Conservation (phyloP, 2,113 vertebrate species). For the Scomber colias region DNA sequence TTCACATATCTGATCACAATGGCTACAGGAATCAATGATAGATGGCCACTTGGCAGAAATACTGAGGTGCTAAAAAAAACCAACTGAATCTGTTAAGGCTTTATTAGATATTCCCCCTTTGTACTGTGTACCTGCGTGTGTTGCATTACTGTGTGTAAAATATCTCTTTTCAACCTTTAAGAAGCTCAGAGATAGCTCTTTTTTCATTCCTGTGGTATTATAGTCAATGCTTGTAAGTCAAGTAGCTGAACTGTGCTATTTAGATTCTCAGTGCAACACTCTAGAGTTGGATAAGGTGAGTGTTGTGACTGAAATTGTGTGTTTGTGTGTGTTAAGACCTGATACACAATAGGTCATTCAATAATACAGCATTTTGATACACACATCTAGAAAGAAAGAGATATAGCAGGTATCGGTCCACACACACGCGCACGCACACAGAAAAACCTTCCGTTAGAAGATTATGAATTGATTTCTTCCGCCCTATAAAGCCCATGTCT, state of each 20-base stretch:
- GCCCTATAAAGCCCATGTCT: constrained; percentile 77
- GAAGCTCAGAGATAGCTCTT: constrained; percentile 54
- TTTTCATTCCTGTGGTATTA: constrained; percentile 42
- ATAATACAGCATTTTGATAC: constrained; percentile 66
- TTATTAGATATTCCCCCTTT: constrained; percentile 62
- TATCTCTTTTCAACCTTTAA: constrained; percentile 50
- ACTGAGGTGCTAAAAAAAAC: constrained; percentile 53
- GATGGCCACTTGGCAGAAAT: constrained; percentile 78
- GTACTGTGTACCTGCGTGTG: constrained; percentile 47
- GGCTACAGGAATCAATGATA: constrained; percentile 81
- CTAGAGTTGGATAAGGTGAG: constrained; percentile 55
- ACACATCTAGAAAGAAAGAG: constrained; percentile 68
- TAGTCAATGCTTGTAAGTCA: constrained; percentile 36
- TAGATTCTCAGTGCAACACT: constrained; percentile 63
- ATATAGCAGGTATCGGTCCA: constrained; percentile 43
- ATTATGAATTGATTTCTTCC: constrained; percentile 86
- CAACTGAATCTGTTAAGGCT: constrained; percentile 60
- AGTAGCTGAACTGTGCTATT: constrained; percentile 48
- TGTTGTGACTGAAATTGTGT: constrained; percentile 56
- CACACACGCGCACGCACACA: constrained; percentile 43
- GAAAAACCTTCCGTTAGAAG: constrained; percentile 79
- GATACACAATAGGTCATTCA: constrained; percentile 78
- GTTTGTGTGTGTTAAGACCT: constrained; percentile 65
- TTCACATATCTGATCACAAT: constrained; percentile 82
- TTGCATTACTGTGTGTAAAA: constrained; percentile 61